Conservation (phyloP, 2,113 vertebrate genomes). For the Sisor rabdophorus region DNA sequence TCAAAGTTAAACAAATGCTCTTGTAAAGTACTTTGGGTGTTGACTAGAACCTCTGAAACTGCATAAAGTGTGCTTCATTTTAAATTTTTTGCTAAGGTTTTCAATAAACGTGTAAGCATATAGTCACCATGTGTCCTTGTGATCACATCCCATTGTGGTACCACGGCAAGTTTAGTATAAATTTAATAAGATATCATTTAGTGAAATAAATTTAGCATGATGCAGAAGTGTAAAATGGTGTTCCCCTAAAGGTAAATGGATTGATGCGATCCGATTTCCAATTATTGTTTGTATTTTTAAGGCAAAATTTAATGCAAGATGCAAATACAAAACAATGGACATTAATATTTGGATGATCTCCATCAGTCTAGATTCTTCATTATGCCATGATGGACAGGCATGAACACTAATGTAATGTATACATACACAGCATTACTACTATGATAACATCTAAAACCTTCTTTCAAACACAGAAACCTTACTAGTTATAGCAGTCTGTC, state of each 20-base stretch:
- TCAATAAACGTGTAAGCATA: conserved; percentile 51
- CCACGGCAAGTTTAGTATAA: not conserved
- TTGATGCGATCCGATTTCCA: not conserved
- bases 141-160: not conserved
- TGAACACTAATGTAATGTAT: too few species aligned
- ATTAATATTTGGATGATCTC: not conserved
- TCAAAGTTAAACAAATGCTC: not conserved
- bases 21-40: conserved; percentile 16
- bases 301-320: not conserved
- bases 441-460: too few species aligned
- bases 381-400: not conserved
- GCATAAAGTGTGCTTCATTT: conserved; percentile 28
- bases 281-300: not conserved
- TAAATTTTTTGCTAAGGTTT: conserved; percentile 46
- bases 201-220: not conserved
- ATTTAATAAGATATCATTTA: not conserved
- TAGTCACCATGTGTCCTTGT: conserved; percentile 17
- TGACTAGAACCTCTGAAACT: conserved; percentile 16
- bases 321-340: not conserved
- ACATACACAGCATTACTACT: too few species aligned
- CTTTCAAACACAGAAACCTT: too few species aligned
- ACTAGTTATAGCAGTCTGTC: too few species aligned
- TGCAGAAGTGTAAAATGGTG: not conserved
- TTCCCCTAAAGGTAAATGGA: not conserved
- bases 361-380: not conserved